Base-by-base conservation (phyloP, 2,113 vertebrate species). In the Dromiciops gliroides region DNA sequence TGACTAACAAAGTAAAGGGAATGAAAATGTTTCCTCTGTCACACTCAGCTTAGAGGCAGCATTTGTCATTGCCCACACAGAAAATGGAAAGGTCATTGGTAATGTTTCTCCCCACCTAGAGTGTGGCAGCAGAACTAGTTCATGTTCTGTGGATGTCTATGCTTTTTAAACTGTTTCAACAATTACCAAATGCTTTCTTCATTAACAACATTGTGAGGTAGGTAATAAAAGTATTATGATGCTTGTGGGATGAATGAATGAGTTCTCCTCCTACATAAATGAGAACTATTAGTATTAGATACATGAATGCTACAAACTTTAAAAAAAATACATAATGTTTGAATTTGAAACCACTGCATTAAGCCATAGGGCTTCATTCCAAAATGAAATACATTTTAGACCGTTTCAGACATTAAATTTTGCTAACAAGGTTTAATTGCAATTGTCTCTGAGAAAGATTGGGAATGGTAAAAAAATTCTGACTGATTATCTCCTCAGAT, bases 291-390 rank as follows among this genome's bases (percentile, higher is more conserved):
- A 44, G 37, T 22, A 44, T 83, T 83, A 83, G 37, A 83, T 83
- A 22, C 16, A 83, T 83, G 67, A 83, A 23, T 44, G n/a, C 6
- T 83, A 44, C 37, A 44, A 83, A 83, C 19, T 83, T 83, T 44
- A 23, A 83, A n/a, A 75, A 75, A 75, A n/a, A n/a, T n/a, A 6
- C 1, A n/a, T 19, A 12, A 83, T 83, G 23, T 44, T 75, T 83
- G n/a, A 83, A 7, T 83, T 23, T 44, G n/a, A 83, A 83, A 90
- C 37, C 9, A 90, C 25, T 94, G 25, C 49, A 26, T n/a, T 48
- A 91, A 92, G 10, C 8, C 6, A 3, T 3, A 89, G 23, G 48
- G 89, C 90, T 95, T 92, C 92, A 94, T 92, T 96, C 51, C 24
- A 19, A 2, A 75, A 23, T 51, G 44, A 26, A 60, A 60, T 93